Evolutionary conservation across 2,113 vertebrate genomes (phyloP).

Genomic region (Theristicus caerulescens): DNA sequence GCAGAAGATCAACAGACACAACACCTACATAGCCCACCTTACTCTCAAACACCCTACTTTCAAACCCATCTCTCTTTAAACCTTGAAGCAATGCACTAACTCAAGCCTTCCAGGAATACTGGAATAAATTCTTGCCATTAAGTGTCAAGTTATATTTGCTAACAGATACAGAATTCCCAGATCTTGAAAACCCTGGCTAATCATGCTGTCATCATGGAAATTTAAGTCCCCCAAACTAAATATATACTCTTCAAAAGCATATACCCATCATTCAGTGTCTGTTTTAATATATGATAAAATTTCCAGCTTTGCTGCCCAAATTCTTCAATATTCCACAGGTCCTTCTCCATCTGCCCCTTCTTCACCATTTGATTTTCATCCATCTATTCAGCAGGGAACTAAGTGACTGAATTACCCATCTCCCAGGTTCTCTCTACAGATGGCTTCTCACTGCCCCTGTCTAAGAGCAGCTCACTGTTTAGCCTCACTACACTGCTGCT

Average conservation of each 20-base stretch:
- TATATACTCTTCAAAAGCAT: neutral
- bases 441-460: neutral
- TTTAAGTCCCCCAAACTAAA: neutral
- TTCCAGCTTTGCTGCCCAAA: neutral
- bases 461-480: neutral
- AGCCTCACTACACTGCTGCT: neutral
- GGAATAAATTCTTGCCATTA: neutral
- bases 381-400: neutral
- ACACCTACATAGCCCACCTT: rapidly evolving
- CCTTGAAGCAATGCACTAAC: neutral
- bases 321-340: neutral
- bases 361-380: neutral
- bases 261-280: neutral
- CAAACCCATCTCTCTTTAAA: neutral
- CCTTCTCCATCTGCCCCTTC: neutral
- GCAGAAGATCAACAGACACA: neutral
- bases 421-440: neutral
- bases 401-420: neutral
- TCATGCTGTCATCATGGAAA: neutral
- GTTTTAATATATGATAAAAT: neutral
- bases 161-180: neutral
- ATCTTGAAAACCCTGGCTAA: neutral
- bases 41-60: neutral
- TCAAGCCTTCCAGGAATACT: neutral
- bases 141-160: neutral